phyloP scores from a whole-genome alignment of 2,888 invertebrate genomes.

The Acleris laterana region DNA sequence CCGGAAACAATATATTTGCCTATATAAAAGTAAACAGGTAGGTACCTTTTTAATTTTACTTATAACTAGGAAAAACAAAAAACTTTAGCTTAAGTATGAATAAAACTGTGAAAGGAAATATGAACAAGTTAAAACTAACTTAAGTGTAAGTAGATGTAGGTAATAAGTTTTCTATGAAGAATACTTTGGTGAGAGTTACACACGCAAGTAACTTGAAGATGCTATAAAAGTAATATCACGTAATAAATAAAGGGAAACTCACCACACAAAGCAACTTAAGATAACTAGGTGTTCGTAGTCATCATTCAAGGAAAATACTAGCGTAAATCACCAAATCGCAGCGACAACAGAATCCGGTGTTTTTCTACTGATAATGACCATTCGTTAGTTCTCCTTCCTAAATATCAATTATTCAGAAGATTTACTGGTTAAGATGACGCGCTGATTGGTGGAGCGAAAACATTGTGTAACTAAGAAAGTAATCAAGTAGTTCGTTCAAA shows the following conservation, averaged over 20 bases:
- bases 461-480: slow-evolving; percentile 1
- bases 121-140: too few relatives aligned
- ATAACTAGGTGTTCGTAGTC: slow-evolving; percentile 9
- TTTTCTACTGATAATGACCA: slow-evolving; percentile 26
- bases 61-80: too few relatives aligned
- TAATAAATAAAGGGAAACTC: neutral
- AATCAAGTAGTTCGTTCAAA: neutral
- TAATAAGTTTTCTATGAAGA: too few relatives aligned
- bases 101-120: too few relatives aligned
- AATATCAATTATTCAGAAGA: slow-evolving; percentile 22
- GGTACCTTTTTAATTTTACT: too few relatives aligned
- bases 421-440: slow-evolving; percentile 6
- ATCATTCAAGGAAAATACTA: slow-evolving; percentile 27
- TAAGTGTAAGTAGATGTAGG: too few relatives aligned
- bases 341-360: slow-evolving; percentile 30
- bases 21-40: too few relatives aligned
- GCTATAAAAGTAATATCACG: too few relatives aligned
- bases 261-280: neutral
- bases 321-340: slow-evolving; percentile 27
- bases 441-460: slow-evolving; percentile 11
- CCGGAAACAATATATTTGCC: too few relatives aligned
- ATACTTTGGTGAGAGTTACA: too few relatives aligned
- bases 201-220: too few relatives aligned
- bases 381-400: slow-evolving; percentile 20
- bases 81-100: too few relatives aligned